phyloP scores from a whole-genome alignment of 2,797 vertebrate species.

The Sarcophilus harrisii region DNA sequence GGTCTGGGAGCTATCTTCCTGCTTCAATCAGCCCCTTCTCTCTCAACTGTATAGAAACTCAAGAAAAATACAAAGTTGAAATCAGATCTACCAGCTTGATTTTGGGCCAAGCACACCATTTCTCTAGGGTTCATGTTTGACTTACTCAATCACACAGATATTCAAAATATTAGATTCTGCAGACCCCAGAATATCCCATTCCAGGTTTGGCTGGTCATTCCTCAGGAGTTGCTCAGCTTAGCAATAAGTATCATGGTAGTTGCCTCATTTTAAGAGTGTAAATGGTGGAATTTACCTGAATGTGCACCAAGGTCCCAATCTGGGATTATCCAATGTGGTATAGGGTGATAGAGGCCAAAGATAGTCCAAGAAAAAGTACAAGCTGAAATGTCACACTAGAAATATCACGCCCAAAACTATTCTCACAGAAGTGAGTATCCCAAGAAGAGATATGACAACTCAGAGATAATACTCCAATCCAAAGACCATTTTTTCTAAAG shows the following conservation, averaged over 20 bases:
- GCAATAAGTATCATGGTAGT: fast-evolving
- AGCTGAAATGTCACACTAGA: background rate
- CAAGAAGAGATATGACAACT: background rate
- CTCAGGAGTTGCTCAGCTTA: background rate
- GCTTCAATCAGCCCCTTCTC: background rate
- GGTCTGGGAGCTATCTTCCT: background rate
- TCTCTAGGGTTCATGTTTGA: background rate
- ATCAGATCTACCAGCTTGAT: conserved; percentile 60
- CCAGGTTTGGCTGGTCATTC: background rate
- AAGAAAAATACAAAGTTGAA: conserved; percentile 68
- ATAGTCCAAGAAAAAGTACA: background rate
- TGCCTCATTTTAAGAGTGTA: background rate
- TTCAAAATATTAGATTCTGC: background rate
- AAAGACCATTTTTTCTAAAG: background rate
- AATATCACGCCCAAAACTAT: background rate
- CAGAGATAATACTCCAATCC: background rate
- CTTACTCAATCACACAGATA: conserved; percentile 22
- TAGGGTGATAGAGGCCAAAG: background rate
- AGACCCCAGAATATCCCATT: background rate
- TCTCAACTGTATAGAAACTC: conserved; percentile 3
- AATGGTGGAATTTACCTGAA: background rate
- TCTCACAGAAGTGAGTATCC: background rate
- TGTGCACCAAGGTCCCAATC: background rate
- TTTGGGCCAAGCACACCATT: conserved; percentile 1
- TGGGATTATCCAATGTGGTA: background rate